These are phyloP conservation scores for Shargacucullia verbasci DNA, from an alignment of 2,888 invertebrate species.

Conservation along the genomic window DNA sequence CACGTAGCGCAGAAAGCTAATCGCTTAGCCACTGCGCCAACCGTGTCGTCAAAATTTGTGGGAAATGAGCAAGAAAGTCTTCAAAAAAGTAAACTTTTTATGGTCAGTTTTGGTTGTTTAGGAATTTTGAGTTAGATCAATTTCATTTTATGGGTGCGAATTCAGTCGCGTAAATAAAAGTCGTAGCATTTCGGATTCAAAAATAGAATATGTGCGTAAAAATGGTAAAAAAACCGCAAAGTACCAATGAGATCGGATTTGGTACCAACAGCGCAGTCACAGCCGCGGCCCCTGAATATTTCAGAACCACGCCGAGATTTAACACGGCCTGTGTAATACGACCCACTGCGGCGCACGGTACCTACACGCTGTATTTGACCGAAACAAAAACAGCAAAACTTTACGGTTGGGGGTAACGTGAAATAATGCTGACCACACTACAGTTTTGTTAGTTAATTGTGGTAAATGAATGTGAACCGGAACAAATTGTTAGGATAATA, in stretches of 20 bases:
- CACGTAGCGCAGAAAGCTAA: no score
- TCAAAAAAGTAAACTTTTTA: no score
- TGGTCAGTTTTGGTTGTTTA: no score
- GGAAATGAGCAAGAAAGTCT: no score
- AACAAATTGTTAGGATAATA: no score
- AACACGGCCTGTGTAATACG: slow-evolving; percentile 28
- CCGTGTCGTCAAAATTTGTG: no score
- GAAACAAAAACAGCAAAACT: slow-evolving; percentile 42
- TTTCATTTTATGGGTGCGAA: no score
- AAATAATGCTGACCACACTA: slow-evolving; percentile 10
- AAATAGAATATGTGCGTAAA: no score
- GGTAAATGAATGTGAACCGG: background rate
- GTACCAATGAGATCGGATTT: slow-evolving; percentile 24
- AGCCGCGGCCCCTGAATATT: slow-evolving; percentile 46
- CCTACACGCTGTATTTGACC: slow-evolving; percentile 18
- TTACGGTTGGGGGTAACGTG: slow-evolving; percentile 16
- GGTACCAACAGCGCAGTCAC: slow-evolving; percentile 20
- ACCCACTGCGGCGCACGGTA: slow-evolving; percentile 1
- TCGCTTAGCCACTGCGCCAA: no score
- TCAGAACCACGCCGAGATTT: slow-evolving; percentile 50
- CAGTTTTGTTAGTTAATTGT: slow-evolving; percentile 8
- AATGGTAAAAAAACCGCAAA: slow-evolving; percentile 5
- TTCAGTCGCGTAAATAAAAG: no score
- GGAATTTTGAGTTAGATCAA: no score
- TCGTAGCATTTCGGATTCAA: no score